Evolutionary conservation across 2,888 invertebrate genomes (phyloP), one percentile per base, ranked within the genome.

Genomic region (Aleiodes alternator): DNA sequence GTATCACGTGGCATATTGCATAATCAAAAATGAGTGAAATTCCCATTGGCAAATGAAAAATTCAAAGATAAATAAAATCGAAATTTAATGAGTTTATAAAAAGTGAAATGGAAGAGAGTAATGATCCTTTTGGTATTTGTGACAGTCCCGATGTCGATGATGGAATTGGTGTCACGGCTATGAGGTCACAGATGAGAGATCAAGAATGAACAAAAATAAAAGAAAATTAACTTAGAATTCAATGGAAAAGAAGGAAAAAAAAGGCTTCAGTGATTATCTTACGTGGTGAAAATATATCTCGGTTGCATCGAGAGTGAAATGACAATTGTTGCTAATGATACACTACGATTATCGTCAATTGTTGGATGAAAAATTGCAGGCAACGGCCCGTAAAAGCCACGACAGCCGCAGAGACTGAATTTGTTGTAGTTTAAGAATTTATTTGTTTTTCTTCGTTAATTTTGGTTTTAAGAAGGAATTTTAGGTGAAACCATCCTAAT

Each of bases 291-390:
- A 29, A 56, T 16, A 56, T 56, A 3, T 56, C 16, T 56, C 59
- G 12, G 59, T 59, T 34, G 59, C 34, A 59, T 59, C 59, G 38
- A 61, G 38, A 61, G 61, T 61, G 61, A 61, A 61, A 61, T 43
- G 61, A 61, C 61, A 61, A 61, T 61, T 61, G 61, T 61, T 61
- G 38, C 38, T 61, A 61, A 61, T 61, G 38, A 61, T 43, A 43
- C 61, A 8, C 4, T 61, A 38, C 61, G 61, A 61, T 61, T 61
- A 61, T 61, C 61, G 12, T 38, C 38, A 61, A 38, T 61, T 34
- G 59, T 59, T 34, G 61, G 61, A 12, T 23, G 38, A 38, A 61
- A 61, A 61, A 61, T 61, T 61, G 61, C 31, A 14, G 59, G n/a
- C 11, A 59, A 4, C 34, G 34, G 59, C 5, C 14, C 11, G 61